Percentiles rank a stretch among this genome's conserved stretches.
Evolutionary conservation across 2,113 vertebrate genomes (phyloP).

Genomic region (Dendrocopos noguchii): DNA sequence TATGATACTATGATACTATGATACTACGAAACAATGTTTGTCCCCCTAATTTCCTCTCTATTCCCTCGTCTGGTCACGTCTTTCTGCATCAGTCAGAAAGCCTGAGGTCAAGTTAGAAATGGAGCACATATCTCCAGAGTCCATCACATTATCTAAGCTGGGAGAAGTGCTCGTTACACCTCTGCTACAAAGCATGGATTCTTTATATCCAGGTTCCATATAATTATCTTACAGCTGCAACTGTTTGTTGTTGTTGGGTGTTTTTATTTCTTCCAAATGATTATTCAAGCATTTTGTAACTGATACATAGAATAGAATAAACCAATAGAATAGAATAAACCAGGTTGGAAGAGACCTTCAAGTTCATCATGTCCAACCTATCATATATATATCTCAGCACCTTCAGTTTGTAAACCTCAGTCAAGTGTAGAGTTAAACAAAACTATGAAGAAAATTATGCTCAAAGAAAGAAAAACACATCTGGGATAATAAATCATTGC

Average conservation of each 20-base stretch:
- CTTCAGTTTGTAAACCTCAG: constrained; percentile 28
- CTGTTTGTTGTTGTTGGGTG: background rate
- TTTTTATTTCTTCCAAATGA: background rate
- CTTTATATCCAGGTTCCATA: background rate
- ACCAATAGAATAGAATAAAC: too few relatives aligned
- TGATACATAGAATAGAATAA: too few relatives aligned
- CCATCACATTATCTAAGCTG: background rate
- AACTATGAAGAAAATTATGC: constrained; percentile 34
- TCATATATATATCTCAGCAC: background rate
- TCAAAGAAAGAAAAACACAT: constrained; percentile 48
- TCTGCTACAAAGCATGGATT: background rate
- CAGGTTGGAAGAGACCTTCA: too few relatives aligned
- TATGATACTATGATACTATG: too few relatives aligned
- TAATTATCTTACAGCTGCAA: background rate
- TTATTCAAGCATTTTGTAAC: background rate
- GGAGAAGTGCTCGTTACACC: background rate
- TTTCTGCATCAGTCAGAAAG: background rate
- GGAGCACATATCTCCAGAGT: background rate
- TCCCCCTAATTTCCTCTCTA: background rate
- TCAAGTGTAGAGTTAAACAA: constrained; percentile 64
- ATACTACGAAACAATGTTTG: background rate
- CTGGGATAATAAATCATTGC: constrained; percentile 29
- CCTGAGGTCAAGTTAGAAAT: background rate
- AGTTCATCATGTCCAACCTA: too few relatives aligned
- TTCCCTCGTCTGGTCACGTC: background rate